A percentile compares a stretch with the other conserved stretches of the same genome.
Conservation (phyloP, 1,140 invertebrate species). For the Drosophila busckii region DNA sequence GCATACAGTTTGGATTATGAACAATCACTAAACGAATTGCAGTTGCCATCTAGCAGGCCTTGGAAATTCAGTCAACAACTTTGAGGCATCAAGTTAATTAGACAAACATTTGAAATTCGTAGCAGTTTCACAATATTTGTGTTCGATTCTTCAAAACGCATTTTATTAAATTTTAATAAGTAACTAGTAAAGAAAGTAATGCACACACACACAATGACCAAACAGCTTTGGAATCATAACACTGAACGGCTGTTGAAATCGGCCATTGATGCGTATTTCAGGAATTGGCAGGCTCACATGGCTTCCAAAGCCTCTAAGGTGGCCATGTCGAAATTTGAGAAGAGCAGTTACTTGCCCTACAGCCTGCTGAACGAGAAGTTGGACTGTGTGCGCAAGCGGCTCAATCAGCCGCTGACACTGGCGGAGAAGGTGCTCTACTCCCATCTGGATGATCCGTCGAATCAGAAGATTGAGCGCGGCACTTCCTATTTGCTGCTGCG, state of each 20-base stretch:
- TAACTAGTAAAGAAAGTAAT: no score
- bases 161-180: no score
- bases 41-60: no score
- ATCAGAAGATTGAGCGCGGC: constrained; percentile 90
- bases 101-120: no score
- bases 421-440: constrained; percentile 99
- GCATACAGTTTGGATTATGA: no score
- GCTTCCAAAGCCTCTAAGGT: constrained; percentile 80
- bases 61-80: no score
- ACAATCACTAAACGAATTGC: no score
- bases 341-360: constrained; percentile 87
- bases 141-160: no score
- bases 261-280: constrained; percentile 8
- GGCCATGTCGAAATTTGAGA: constrained; percentile 97
- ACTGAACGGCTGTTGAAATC: constrained; percentile 14
- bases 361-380: constrained; percentile 90
- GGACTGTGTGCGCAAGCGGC: constrained; percentile 89
- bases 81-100: no score
- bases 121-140: no score
- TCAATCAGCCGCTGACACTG: constrained; percentile 95
- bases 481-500: constrained; percentile 94
- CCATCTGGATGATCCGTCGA: constrained; percentile 96
- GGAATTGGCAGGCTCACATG: constrained; percentile 35
- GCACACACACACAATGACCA: no score
- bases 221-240: no score